A percentile compares a stretch with the other conserved stretches of the same genome.
phyloP scores from a whole-genome alignment of 2,113 vertebrate species.

The Nematolebias whitei region DNA sequence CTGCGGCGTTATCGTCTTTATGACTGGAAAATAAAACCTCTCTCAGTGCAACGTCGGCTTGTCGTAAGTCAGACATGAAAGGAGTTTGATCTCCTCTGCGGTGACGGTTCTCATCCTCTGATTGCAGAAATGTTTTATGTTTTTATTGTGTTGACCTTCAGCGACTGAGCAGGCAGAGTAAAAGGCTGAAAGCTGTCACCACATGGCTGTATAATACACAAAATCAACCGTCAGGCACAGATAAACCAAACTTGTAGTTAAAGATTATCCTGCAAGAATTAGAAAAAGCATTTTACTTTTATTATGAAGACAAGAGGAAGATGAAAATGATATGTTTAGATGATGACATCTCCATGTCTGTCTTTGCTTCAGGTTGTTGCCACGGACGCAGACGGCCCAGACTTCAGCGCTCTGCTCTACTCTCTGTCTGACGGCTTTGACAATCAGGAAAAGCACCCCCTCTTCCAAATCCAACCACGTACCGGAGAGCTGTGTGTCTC shows the following conservation, averaged over 20 bases:
- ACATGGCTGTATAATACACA: too few species aligned
- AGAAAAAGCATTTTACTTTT: too few species aligned
- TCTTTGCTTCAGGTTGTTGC: slow-evolving; percentile 83
- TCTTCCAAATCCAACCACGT: slow-evolving; percentile 82
- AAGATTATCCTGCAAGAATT: too few species aligned
- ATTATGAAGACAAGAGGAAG: neutral
- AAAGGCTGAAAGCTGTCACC: neutral
- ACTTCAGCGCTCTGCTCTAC: slow-evolving; percentile 85
- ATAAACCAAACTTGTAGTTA: too few species aligned
- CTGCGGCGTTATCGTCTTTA: slow-evolving; percentile 59
- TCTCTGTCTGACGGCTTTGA: slow-evolving; percentile 86
- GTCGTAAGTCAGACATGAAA: slow-evolving; percentile 35
- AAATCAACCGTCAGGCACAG: too few species aligned
- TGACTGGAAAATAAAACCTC: slow-evolving; percentile 22
- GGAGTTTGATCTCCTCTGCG: neutral
- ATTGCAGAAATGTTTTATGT: slow-evolving; percentile 20
- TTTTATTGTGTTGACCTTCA: slow-evolving; percentile 49
- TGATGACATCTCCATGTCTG: neutral
- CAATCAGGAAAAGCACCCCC: slow-evolving; percentile 78
- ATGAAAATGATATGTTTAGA: neutral
- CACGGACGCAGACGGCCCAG: slow-evolving; percentile 84
- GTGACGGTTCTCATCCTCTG: neutral
- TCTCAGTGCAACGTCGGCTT: slow-evolving; percentile 13
- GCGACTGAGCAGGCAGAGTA: neutral
- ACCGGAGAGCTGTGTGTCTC: slow-evolving; percentile 87